These are phyloP conservation scores for Gallinago jamesoni DNA, from an alignment of 2,113 vertebrate genomes.

Conservation along the genomic window DNA sequence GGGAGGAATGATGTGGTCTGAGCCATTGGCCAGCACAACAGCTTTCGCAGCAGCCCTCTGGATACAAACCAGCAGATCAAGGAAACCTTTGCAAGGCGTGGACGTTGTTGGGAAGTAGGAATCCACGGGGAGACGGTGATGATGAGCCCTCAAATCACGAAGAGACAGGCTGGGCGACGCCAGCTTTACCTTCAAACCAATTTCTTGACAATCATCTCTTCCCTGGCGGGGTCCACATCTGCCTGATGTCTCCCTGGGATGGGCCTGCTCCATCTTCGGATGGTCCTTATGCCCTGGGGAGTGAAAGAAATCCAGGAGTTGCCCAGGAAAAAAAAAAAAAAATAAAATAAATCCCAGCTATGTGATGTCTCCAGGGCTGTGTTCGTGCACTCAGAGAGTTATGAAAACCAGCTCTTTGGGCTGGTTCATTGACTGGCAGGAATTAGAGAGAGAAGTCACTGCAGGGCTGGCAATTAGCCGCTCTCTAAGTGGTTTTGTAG, in stretches of 20 bases:
- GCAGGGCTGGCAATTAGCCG: constrained; percentile 26
- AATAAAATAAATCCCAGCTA: neutral
- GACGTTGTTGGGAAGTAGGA: constrained; percentile 16
- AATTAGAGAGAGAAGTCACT: constrained; percentile 13
- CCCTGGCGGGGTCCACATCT: neutral
- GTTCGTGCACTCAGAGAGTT: neutral
- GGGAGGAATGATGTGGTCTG: constrained; percentile 40
- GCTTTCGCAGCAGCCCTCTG: constrained; percentile 9
- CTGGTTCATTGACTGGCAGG: constrained; percentile 54
- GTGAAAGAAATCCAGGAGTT: neutral
- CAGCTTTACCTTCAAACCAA: constrained; percentile 36
- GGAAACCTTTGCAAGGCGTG: constrained; percentile 21
- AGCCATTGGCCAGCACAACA: neutral
- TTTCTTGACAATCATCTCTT: neutral
- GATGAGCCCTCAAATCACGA: constrained; percentile 13
- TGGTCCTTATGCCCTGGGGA: neutral
- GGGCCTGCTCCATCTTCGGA: neutral
- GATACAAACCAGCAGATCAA: constrained; percentile 46
- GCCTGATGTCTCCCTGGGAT: neutral
- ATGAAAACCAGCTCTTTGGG: constrained; percentile 3
- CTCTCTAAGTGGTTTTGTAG: constrained; percentile 24
- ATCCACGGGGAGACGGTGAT: neutral
- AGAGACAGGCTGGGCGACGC: constrained; percentile 28
- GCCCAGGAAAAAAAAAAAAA: neutral
- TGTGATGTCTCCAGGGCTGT: neutral